Base-by-base conservation (phyloP, 1,140 invertebrate genomes). In the Heliconius eleuchia region DNA sequence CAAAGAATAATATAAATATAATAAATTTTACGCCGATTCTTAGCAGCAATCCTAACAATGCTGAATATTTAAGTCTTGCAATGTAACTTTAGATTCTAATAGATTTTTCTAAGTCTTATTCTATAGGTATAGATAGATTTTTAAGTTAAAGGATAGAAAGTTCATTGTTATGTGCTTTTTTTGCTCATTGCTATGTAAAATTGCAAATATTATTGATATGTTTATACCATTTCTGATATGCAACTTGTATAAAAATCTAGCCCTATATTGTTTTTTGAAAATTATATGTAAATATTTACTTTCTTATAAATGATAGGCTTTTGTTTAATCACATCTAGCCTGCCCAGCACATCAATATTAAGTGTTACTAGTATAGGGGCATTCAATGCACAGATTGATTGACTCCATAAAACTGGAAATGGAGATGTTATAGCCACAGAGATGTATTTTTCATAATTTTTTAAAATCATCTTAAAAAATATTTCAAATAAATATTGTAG, bases 1-100 rank as follows among this genome's bases (percentile, higher is more conserved):
- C 90, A 93, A 94, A 93, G 92, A 93, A 94, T 93, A 94, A 89
- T 94, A 92, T 89, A 94, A 93, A 94, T 92, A 91, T 92, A 88
- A 89, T 94, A 94, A 94, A 93, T 91, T 89, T 92, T 81, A 81
- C 84, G 87, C 87, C 86, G 86, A 86, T 90, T 87, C 87, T 91
- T 89, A 89, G 85, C 83, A 88, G 89, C 88, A 87, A 87, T 91
- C 85, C 87, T 85, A 91, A 89, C 86, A 89, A 89, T 89, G 88
- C 87, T 82, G 80, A 74, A 79, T 83, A 60, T 60, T 60, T 80
- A 82, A 87, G 84, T 91, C 89, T 93, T 89, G 90, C 80, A 84
- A 85, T 86, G 82, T 80, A 80, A 72, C 78, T 75, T 80, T 77
- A 86, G 83, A 80, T 86, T 86, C 84, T 88, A 87, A 86, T 87